Evolutionary conservation across 2,797 vertebrate species (phyloP).

Genomic region (Eupleurogrammus muticus): DNA sequence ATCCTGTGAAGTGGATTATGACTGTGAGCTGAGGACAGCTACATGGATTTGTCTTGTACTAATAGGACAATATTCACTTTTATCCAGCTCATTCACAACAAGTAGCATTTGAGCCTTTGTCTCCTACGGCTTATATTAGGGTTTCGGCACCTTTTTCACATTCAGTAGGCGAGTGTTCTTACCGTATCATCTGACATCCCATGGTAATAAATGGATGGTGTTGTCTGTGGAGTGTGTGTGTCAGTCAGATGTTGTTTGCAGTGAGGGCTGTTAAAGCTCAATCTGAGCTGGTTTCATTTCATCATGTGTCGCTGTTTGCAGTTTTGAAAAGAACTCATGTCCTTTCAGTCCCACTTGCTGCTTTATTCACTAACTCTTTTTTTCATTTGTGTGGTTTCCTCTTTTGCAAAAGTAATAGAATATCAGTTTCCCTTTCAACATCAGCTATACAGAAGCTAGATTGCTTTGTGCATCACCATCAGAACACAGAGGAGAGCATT

Average conservation of each 20-base stretch:
- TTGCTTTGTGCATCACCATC: conserved; percentile 79
- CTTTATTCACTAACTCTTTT: conserved; percentile 80
- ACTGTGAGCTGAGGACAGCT: conserved; percentile 18
- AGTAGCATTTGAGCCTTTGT: conserved; percentile 24
- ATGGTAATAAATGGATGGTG: conserved; percentile 8
- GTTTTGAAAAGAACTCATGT: conserved; percentile 73
- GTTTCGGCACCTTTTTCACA: conserved; percentile 11
- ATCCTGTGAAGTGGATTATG: conserved; percentile 32
- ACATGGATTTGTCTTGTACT: conserved; percentile 13
- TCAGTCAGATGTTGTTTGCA: conserved; percentile 50
- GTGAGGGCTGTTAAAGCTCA: conserved; percentile 64
- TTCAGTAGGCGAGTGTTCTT: conserved; percentile 26
- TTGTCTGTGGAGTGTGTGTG: conserved; percentile 36
- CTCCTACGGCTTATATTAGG: conserved; percentile 2
- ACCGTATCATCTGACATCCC: conserved; percentile 21
- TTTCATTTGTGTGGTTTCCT: conserved; percentile 65
- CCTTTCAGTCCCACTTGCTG: conserved; percentile 72
- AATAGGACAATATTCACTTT: background rate
- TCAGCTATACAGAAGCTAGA: conserved; percentile 64
- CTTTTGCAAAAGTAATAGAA: conserved; percentile 80
- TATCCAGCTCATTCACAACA: conserved; percentile 20
- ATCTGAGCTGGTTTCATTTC: conserved; percentile 66
- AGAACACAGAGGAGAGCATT: conserved; percentile 72
- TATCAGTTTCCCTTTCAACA: conserved; percentile 79
- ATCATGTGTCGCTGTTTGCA: conserved; percentile 55